Evolutionary conservation across 2,113 vertebrate species (phyloP), one percentile per base, ranked within the genome.

Genomic region (Casuarius casuarius): DNA sequence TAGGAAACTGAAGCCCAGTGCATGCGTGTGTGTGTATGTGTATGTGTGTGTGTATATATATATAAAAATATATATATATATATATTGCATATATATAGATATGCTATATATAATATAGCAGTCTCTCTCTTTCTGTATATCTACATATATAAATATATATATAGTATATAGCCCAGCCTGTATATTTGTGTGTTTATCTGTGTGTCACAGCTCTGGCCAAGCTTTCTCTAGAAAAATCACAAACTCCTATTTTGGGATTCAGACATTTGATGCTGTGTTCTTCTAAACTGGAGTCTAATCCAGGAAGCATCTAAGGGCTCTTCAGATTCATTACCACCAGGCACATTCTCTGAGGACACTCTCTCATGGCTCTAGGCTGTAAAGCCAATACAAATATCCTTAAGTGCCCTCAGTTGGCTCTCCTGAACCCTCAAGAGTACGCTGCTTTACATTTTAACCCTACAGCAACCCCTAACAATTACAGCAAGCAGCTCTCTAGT

Each of bases 181-280:
- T 17, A 5, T 76, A 13, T 84, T 5, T 84, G 9, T 52, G 8
- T 65, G 19, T 81, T 40, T 87, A 10, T 93, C 5, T 59, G 46
- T 81, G 42, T 83, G 75, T 93, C 75, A 58, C 38, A 62, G 63
- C 44, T 95, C 79, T 71, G 46, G 35, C 40, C 63, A 90, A 88
- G 79, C 21, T 89, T 84, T 81, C 33, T 90, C 51, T 42, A 25
- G 44, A 86, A 80, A 61, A 86, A 80, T 73, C 56, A 33, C 61
- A 61, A 44, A 92, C 17, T 91, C 62, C 12, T 72, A 23, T 5
- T 89, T 95, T 94, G 84, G 42, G 89, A 75, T 94, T 94, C 70
- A 48, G 28, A 51, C 20, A 33, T 56, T 40, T 38, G 51, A 26
- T 63, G 42, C 25, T 68, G 21, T 75, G 19, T 28, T 91, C 75